These are phyloP conservation scores for Asobara japonica DNA, from an alignment of 1,140 invertebrate genomes.

Conservation along the genomic window DNA sequence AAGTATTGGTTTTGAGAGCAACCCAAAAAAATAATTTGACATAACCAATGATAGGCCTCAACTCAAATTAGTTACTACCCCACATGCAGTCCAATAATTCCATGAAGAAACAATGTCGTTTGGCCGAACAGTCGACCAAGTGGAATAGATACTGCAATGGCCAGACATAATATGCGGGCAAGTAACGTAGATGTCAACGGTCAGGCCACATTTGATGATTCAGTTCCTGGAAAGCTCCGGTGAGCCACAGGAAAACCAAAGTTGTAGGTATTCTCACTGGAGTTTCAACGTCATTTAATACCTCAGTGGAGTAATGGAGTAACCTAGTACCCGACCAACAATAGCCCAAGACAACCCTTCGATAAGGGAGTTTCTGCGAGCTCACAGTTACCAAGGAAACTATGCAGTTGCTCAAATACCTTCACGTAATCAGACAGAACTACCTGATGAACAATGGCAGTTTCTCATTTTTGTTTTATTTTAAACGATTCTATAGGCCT, in stretches of 20 bases:
- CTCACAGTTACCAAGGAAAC: not conserved
- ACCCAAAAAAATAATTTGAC: not conserved
- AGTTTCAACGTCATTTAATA: not conserved
- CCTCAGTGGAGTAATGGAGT: constrained; percentile 5
- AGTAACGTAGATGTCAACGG: not conserved
- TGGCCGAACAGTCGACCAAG: not conserved
- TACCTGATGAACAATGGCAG: not conserved
- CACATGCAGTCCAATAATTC: not conserved
- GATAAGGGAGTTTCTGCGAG: not conserved
- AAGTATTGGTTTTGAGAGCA: not conserved
- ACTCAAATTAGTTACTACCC: no score
- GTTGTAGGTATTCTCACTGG: not conserved
- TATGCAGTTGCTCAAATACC: not conserved
- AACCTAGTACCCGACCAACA: not conserved
- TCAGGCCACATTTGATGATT: not conserved
- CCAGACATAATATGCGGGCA: not conserved
- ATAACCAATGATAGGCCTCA: no score
- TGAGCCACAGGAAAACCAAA: not conserved
- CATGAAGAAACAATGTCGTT: not conserved
- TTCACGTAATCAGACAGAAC: not conserved
- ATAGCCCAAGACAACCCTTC: not conserved
- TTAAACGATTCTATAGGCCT: no score
- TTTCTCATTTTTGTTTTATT: no score
- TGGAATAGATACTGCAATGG: not conserved
- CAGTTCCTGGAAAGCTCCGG: not conserved